Evolutionary conservation across 2,113 vertebrate species (phyloP), one percentile per base, ranked within the genome.

Genomic region (Crotalus viridis): DNA sequence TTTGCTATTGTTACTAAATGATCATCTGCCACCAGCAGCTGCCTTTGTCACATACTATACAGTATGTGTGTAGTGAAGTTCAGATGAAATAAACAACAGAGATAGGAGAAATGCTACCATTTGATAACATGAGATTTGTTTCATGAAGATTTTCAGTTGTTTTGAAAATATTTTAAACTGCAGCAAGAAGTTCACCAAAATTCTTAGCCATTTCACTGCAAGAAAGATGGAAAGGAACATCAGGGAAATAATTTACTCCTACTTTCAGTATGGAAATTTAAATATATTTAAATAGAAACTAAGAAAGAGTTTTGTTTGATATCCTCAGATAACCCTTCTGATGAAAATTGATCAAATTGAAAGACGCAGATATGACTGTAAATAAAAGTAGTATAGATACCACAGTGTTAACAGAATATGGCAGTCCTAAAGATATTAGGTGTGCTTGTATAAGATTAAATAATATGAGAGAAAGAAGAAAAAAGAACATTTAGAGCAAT

Each of bases 141-240:
- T n/a, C 21, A n/a, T 2, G 43, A 52, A 89, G 93, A 61, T 69
- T 85, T 48, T 87, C 21, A 33, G 89, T 95, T n/a, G 21, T 93
- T 95, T 94, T 92, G 43, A 93, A 94, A 85, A 85, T 57, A n/a
- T 91, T 89, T 51, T 69, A 91, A 52, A 54, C 91, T 87, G 93
- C 0, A 0, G 46, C 21, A 28, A 74, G 57, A 24, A 89, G n/a
- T 85, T 91, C 24, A 85, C 56, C 85, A 91, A 92, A 26, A 0
- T 43, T 52, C 21, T 52, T 90, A 39, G 33, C 55, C 21, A 26
- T 91, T 89, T 59, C 15, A 21, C 15, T 91, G 56, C 13, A 0
- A 0, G 81, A 51, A 22, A 94, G 91, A 28, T 61, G 17, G 15
- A 90, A 90, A 56, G 26, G 55, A 61, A 13, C n/a, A 8, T 46